These are phyloP conservation scores for Gerris lacustris DNA, from an alignment of 2,888 invertebrate species.

Conservation along the genomic window DNA sequence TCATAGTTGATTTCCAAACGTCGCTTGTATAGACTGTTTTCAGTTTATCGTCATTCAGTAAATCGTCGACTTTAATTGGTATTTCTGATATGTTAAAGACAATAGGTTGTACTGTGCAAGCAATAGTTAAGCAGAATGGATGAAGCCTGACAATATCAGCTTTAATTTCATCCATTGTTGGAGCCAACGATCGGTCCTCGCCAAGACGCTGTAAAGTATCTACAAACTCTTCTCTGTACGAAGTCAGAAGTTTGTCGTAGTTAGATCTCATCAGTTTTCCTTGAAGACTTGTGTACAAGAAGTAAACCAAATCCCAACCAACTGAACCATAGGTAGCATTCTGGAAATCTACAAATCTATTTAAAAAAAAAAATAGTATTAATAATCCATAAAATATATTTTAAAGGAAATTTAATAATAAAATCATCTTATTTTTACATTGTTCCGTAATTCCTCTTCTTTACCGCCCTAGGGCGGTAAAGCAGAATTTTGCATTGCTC, in stretches of 20 bases:
- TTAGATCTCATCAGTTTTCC: not conserved
- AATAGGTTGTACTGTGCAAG: not conserved
- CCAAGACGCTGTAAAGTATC: not conserved
- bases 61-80: not conserved
- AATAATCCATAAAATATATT: too few relatives aligned
- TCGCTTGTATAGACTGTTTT: not conserved
- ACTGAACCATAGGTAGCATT: not conserved
- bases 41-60: not conserved
- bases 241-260: not conserved
- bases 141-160: not conserved
- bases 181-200: not conserved
- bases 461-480: too few relatives aligned
- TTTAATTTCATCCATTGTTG: not conserved
- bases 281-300: not conserved
- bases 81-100: not conserved
- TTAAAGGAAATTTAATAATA: too few relatives aligned
- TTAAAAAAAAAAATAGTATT: too few relatives aligned
- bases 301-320: not conserved
- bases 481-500: too few relatives aligned
- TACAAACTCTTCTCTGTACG: not conserved
- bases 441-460: too few relatives aligned
- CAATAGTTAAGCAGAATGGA: not conserved
- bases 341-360: not conserved
- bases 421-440: too few relatives aligned
- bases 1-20: not conserved